Percentiles rank a stretch among this genome's conserved stretches.
Conservation (phyloP, 2,113 vertebrate species). For the Tupaia tana region DNA sequence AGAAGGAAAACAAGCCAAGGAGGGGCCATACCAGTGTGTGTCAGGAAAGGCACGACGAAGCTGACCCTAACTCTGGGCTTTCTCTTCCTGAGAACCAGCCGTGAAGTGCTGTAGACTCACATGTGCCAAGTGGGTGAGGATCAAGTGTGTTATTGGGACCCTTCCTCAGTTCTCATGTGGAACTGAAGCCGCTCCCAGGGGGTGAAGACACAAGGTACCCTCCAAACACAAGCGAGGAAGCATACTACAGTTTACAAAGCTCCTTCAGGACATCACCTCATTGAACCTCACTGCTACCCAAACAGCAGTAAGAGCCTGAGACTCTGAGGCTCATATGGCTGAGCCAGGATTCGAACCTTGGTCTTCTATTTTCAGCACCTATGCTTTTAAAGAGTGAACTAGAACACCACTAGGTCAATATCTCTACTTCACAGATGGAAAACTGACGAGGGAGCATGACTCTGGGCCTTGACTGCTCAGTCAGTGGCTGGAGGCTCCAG, state of each 20-base stretch:
- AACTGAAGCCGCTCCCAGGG: not conserved
- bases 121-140: not conserved
- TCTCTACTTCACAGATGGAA: not conserved
- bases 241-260: not conserved
- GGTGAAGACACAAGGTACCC: not conserved
- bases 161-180: not conserved
- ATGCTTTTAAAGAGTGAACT: not conserved
- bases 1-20: constrained; percentile 21
- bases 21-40: not conserved
- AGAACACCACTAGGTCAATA: not conserved
- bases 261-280: not conserved
- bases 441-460: not conserved
- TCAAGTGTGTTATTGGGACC: not conserved
- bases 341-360: not conserved
- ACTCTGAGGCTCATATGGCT: not conserved
- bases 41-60: not conserved
- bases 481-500: not conserved
- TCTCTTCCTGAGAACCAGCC: not conserved
- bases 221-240: not conserved
- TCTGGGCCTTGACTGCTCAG: not conserved
- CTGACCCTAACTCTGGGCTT: not conserved
- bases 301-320: too few species aligned
- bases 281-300: not conserved
- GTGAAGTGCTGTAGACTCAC: not conserved
- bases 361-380: not conserved